A percentile compares a stretch with the other conserved stretches of the same genome.
phyloP scores from a whole-genome alignment of 2,797 vertebrate genomes.

The Pseudomugil gertrudae region DNA sequence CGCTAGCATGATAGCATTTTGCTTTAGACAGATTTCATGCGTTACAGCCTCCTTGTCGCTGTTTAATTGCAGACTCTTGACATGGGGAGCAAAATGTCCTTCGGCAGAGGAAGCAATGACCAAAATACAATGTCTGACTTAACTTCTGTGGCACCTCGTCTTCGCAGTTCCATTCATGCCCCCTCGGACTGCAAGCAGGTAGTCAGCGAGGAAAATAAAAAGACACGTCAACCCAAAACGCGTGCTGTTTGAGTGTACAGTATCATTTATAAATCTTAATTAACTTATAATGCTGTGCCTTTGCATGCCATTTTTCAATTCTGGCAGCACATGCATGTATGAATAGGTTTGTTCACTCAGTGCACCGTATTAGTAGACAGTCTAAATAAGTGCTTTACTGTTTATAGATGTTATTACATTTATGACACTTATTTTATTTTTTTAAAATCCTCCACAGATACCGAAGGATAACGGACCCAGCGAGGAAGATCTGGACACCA shows the following conservation, averaged over 20 bases:
- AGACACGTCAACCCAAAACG: neutral
- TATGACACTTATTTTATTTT: slow-evolving; percentile 2
- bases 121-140: slow-evolving; percentile 68
- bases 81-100: slow-evolving; percentile 79
- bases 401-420: neutral
- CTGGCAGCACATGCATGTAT: neutral
- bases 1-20: neutral
- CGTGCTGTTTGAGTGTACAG: neutral
- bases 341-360: neutral
- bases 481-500: slow-evolving; percentile 42
- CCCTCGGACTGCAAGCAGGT: slow-evolving; percentile 69
- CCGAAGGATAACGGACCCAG: slow-evolving; percentile 26
- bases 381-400: no score
- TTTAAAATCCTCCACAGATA: slow-evolving; percentile 43
- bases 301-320: neutral
- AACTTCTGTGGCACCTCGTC: slow-evolving; percentile 55
- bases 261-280: neutral
- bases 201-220: slow-evolving; percentile 29
- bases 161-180: slow-evolving; percentile 43
- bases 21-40: slow-evolving; percentile 7
- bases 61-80: slow-evolving; percentile 67
- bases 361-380: neutral
- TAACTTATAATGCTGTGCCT: slow-evolving; percentile 3
- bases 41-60: slow-evolving; percentile 41
- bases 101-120: slow-evolving; percentile 67